Base-by-base conservation (phyloP, 2,888 invertebrate species). In the Platycheirus rosarum region DNA sequence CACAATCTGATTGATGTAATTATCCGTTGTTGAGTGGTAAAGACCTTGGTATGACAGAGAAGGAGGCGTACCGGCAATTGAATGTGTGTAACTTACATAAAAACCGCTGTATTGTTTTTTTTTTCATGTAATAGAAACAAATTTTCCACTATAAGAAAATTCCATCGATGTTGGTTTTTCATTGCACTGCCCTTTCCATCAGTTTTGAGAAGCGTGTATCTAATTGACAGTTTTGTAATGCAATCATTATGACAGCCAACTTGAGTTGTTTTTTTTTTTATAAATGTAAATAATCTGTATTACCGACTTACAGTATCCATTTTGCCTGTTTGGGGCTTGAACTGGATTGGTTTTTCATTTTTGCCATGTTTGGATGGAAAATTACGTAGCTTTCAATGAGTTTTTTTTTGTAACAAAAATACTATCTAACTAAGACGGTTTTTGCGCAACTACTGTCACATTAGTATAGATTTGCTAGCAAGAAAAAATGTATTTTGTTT, bases 351-450 rank as follows among this genome's bases (percentile, higher is more conserved):
- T 57, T 79, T 79, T 79, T 74, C 69, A 74, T 73, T 74, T 32
- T 2, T 5, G 29, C 69, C 65, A 65, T 74, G 29, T 51, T 75
- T 49, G 74, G 74, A 37, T 65, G 65, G 69, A 70, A 74, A 79
- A 79, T 79, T 79, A 79, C 79, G 69, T 79, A 71, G 51, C 66
- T 73, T 53, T 78, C 78, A 78, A 71, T 46, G 29, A 37, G 66
- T 73, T 16, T 42, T 8, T 20, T 18, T 0, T n/a, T 18, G 18
- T 35, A 11, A 16, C 13, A 35, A 18, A 35, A 23, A 55, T 55
- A 37, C 23, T 55, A 20, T 53, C 20, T 11, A 53, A 53, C 9
- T 20, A 37, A 37, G 20, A 55, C n/a, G n/a, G 37, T 55, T 55
- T 55, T 55, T 55, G 55, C 55, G 55, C 29, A 55, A 55, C 55